phyloP scores from a whole-genome alignment of 2,888 invertebrate genomes.

The Papilio elwesi region DNA sequence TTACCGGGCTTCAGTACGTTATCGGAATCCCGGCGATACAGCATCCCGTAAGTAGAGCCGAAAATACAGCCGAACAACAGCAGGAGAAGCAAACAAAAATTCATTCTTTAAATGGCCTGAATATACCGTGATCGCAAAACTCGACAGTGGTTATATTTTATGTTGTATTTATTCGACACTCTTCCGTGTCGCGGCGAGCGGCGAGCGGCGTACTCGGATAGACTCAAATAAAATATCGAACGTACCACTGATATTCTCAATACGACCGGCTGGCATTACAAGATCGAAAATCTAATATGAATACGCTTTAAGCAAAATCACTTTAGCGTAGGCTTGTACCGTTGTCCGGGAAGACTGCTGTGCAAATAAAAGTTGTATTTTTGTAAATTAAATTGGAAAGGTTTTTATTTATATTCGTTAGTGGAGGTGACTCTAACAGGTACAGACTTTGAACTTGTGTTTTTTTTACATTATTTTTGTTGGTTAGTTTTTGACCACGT shows the following conservation, averaged over 20 bases:
- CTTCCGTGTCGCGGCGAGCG: slow-evolving; percentile 72
- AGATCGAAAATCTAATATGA: slow-evolving; percentile 81
- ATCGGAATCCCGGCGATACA: slow-evolving; percentile 74
- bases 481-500: too few species aligned
- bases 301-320: slow-evolving; percentile 79
- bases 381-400: slow-evolving; percentile 46
- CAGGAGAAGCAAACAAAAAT: slow-evolving; percentile 75
- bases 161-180: slow-evolving; percentile 80
- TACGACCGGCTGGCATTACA: slow-evolving; percentile 71
- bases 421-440: not conserved
- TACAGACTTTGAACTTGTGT: not conserved
- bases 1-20: slow-evolving; percentile 78
- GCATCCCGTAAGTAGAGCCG: slow-evolving; percentile 70
- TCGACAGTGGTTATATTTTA: slow-evolving; percentile 77
- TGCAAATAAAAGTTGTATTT: slow-evolving; percentile 50
- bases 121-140: slow-evolving; percentile 71
- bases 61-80: slow-evolving; percentile 72
- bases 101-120: slow-evolving; percentile 76
- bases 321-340: slow-evolving; percentile 60
- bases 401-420: slow-evolving; percentile 8
- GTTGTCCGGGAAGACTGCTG: slow-evolving; percentile 51
- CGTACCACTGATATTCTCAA: slow-evolving; percentile 76
- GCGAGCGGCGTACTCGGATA: slow-evolving; percentile 64
- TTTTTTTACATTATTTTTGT: not conserved
- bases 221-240: slow-evolving; percentile 79